Conservation (phyloP, 2,797 vertebrate genomes). For the Malacoctenus gilli region DNA sequence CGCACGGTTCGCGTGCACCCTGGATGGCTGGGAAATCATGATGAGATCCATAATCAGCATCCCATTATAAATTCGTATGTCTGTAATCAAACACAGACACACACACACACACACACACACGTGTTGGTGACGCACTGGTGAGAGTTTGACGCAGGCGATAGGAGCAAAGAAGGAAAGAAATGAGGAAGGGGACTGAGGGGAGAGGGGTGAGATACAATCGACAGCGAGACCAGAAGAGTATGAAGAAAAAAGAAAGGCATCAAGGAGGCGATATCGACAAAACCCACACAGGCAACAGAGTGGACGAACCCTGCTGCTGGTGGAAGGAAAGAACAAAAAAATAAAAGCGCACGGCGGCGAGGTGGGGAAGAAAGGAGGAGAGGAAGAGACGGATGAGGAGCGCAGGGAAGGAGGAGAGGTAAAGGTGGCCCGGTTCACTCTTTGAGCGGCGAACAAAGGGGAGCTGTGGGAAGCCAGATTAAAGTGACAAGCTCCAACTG, state of each 20-base stretch:
- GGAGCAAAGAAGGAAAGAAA: conserved; percentile 4
- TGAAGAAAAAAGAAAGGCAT: conserved; percentile 50
- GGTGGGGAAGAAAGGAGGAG: conserved; percentile 41
- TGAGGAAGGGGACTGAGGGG: conserved; percentile 10
- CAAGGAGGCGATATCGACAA: conserved; percentile 52
- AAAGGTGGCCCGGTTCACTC: conserved; percentile 25
- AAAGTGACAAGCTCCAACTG: conserved; percentile 26
- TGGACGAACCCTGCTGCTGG: conserved; percentile 51
- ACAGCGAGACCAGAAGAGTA: conserved; percentile 5
- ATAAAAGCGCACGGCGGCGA: conserved; percentile 46
- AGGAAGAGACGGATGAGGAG: conserved; percentile 41
- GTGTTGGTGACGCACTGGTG: conserved; percentile 22
- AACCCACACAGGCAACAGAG: conserved; percentile 60
- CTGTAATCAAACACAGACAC: not conserved
- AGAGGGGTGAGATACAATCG: conserved; percentile 19
- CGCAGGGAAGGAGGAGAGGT: conserved; percentile 36
- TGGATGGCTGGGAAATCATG: conserved; percentile 28
- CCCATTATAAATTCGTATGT: not conserved
- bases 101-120: not conserved
- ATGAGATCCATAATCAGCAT: conserved; percentile 29
- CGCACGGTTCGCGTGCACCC: conserved; percentile 4
- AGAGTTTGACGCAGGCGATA: conserved; percentile 39
- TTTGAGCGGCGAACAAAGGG: conserved; percentile 41
- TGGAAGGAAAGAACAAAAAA: conserved; percentile 60
- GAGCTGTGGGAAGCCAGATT: conserved; percentile 37